Evolutionary conservation across 1,140 invertebrate species (phyloP).

Genomic region (Cyclargus thomasi): DNA sequence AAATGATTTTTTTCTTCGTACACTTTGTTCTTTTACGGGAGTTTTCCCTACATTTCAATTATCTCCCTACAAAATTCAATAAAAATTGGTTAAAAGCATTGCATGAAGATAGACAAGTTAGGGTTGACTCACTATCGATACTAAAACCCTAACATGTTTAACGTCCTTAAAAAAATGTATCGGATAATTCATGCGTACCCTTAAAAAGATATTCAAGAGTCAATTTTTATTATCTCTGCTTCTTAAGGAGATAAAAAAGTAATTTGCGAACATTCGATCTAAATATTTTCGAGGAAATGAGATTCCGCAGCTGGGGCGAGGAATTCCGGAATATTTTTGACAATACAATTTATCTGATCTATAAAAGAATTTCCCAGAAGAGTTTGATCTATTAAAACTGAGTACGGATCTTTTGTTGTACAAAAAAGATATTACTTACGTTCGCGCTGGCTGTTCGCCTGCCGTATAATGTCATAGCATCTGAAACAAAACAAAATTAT

Average conservation of each 20-base stretch:
- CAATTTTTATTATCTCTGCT: constrained; percentile 6
- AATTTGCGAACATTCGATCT: constrained; percentile 11
- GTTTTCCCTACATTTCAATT: too few species aligned
- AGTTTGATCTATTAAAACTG: neutral
- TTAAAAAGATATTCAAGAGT: neutral
- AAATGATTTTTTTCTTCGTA: too few species aligned
- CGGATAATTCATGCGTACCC: neutral
- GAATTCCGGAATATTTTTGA: constrained; percentile 5
- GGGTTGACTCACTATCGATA: neutral
- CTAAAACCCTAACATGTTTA: neutral
- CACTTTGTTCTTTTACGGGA: too few species aligned
- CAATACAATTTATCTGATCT: neutral
- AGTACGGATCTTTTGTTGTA: neutral
- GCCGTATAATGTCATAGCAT: neutral
- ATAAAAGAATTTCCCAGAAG: neutral
- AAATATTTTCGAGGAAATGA: constrained; percentile 14
- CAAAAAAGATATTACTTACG: neutral
- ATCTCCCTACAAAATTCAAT: too few species aligned
- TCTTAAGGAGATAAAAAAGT: constrained; percentile 14
- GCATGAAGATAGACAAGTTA: too few species aligned
- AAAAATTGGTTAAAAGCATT: too few species aligned
- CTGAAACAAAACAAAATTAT: neutral
- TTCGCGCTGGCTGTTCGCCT: neutral
- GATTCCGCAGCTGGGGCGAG: constrained; percentile 6
- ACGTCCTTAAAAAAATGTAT: neutral